Conservation (phyloP, 1,140 invertebrate species). For the Augochlora pura region DNA sequence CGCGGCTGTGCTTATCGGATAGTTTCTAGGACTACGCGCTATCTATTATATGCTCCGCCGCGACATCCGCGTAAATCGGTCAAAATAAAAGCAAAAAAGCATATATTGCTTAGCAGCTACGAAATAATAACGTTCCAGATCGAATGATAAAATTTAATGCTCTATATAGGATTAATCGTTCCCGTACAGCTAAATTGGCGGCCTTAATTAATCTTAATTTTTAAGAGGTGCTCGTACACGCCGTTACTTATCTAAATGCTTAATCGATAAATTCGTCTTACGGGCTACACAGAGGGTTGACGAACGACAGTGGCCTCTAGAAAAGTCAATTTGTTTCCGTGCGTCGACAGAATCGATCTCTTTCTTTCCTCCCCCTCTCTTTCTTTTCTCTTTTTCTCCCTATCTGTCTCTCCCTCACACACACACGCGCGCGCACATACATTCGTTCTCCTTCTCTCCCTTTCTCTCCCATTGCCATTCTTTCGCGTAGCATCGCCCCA, state of each 20-base stretch:
- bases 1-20: conserved; percentile 1
- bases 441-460: no score
- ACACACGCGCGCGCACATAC: no score
- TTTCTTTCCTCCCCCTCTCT: no score
- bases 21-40: background rate
- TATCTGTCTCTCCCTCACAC: no score
- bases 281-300: conserved; percentile 31
- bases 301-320: conserved; percentile 38
- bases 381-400: background rate
- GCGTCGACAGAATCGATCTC: no score
- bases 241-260: conserved; percentile 51
- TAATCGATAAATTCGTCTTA: conserved; percentile 51
- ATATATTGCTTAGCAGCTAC: conserved; percentile 43
- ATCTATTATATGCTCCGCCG: conserved; percentile 7
- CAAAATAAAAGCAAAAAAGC: background rate
- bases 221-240: conserved; percentile 52
- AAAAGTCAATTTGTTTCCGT: conserved; percentile 46
- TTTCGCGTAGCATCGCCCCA: background rate
- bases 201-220: conserved; percentile 69
- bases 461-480: background rate
- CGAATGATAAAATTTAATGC: conserved; percentile 61
- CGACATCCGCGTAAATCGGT: conserved; percentile 8
- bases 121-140: conserved; percentile 42
- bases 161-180: conserved; percentile 54
- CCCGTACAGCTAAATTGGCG: conserved; percentile 52